Evolutionary conservation across 2,113 vertebrate genomes (phyloP).

Genomic region (Symphodus melops): DNA sequence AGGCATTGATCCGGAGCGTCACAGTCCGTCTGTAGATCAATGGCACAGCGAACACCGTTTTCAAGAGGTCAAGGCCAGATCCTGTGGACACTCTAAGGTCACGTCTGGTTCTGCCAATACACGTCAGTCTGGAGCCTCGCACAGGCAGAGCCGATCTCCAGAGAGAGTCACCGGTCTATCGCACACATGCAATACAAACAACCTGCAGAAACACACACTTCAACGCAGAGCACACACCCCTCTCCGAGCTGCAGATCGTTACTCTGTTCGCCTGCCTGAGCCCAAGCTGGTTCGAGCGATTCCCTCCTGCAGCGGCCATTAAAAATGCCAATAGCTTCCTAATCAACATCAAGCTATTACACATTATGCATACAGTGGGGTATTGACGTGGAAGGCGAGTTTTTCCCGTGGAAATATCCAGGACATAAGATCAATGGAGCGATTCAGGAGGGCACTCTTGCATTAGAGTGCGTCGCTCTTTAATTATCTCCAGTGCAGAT

Average conservation of each 20-base stretch:
- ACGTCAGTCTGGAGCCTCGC: slow-evolving; percentile 24
- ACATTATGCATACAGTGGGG: slow-evolving; percentile 54
- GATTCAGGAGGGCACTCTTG: slow-evolving; percentile 54
- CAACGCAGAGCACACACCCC: neutral
- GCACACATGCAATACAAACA: slow-evolving; percentile 4
- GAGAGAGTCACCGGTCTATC: neutral
- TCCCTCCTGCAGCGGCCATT: slow-evolving; percentile 48
- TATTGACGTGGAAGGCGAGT: slow-evolving; percentile 42
- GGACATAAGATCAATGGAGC: slow-evolving; percentile 67
- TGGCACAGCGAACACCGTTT: slow-evolving; percentile 30
- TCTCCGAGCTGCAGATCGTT: slow-evolving; percentile 25
- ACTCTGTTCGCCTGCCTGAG: slow-evolving; percentile 9
- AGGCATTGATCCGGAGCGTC: slow-evolving; percentile 57
- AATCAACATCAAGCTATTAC: slow-evolving; percentile 62
- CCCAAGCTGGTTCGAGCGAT: slow-evolving; percentile 19
- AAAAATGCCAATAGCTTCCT: slow-evolving; percentile 59
- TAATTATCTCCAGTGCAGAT: slow-evolving; percentile 72
- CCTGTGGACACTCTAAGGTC: slow-evolving; percentile 47
- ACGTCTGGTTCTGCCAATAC: slow-evolving; percentile 43
- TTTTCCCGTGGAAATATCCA: slow-evolving; percentile 48
- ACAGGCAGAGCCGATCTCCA: slow-evolving; percentile 12
- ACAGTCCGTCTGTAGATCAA: slow-evolving; percentile 53
- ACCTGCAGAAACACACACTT: neutral
- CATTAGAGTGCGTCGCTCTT: slow-evolving; percentile 55
- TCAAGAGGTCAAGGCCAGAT: slow-evolving; percentile 38